Base-by-base conservation (phyloP, 2,888 invertebrate genomes). In the Willowsia nigromaculata region DNA sequence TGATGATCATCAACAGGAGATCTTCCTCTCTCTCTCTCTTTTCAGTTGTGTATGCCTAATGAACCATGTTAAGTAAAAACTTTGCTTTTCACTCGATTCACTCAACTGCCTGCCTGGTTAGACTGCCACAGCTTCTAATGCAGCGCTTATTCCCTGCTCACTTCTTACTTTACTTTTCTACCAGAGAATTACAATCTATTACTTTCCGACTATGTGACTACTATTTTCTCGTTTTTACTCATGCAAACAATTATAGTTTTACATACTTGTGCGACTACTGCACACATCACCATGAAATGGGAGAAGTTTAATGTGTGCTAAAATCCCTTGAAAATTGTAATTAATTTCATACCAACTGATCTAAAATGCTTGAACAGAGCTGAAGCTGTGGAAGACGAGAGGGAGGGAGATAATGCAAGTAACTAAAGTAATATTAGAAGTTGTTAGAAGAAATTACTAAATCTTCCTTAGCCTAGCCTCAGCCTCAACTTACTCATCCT, bases 301-400 rank as follows among this genome's bases (percentile, higher is more conserved):
- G 85, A 85, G 85, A 85, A 85, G 85, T 85, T 85, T 85, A 85
- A 85, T 59, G 76, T 76, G 76, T 33, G 78, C 85, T 78, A 76
- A 85, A 85, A 85, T 85, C 85, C 85, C 85, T 85, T 76, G 85
- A 85, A 85, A 85, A 85, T 85, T 85, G 85, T 85, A 85, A 85
- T 85, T 85, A 85, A 85, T 85, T 85, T 85, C 65, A 85, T 85
- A 74, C 85, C 85, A 85, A 85, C 85, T 85, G 85, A 85, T 85
- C 85, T 85, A 85, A 81, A 81, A 76, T 65, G 76, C 76, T 85
- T 74, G 43, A 85, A 78, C 62, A 81, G 25, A 81, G 62, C 62
- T 37, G 33, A 80, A 13, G 13, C 37, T 40, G 59, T 33, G 33
- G 30, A n/a, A 37, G 37, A 9, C 37, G 68, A 18, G 68, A 37